Base-by-base conservation (phyloP, 2,113 vertebrate genomes). In the Psephotus haematonotus region DNA sequence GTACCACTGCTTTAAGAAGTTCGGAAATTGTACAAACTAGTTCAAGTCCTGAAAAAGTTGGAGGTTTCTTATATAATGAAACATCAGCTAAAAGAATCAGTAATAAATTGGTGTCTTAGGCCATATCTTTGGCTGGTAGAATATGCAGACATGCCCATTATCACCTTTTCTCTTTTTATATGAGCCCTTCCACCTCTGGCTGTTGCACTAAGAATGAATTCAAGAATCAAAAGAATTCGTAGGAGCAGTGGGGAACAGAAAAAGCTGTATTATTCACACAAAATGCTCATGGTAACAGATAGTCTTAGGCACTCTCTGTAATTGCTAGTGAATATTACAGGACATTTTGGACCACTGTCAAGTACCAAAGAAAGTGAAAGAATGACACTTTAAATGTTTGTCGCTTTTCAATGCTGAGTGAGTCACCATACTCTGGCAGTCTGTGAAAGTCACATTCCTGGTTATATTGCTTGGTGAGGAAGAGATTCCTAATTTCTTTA, bases 181-280 rank as follows among this genome's bases (percentile, higher is more conserved):
- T 0, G 2, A 93, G 76, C 55, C 79, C 88, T 96, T 93, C 88
- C 80, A 88, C 80, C 88, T 88, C 90, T 94, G 90, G 46, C 76
- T 93, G 90, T 76, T 92, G 88, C 72, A 76, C 7, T 31, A 91
- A 88, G 72, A 93, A 90, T 19, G 47, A n/a, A 44, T 93, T 93
- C 82, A 92, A 83, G 92, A 97, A 95, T 84, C 80, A 92, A 82
- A 90, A 43, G 72, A 95, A 96, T 96, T 94, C 76, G 71, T 8
- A 81, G 60, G n/a, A 90, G 44, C 15, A 14, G 46, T 22, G n/a
- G 37, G 50, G 39, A 92, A 27, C 33, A 25, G 2, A 44, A 78
- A 86, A 29, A 7, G 15, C 43, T 68, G 18, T 47, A n/a, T 55
- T 64, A 57, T 57, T 41, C 33, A 14, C 77, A 75, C 27, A 82